phyloP scores from a whole-genome alignment of 2,113 vertebrate species.

The Sander vitreus region DNA sequence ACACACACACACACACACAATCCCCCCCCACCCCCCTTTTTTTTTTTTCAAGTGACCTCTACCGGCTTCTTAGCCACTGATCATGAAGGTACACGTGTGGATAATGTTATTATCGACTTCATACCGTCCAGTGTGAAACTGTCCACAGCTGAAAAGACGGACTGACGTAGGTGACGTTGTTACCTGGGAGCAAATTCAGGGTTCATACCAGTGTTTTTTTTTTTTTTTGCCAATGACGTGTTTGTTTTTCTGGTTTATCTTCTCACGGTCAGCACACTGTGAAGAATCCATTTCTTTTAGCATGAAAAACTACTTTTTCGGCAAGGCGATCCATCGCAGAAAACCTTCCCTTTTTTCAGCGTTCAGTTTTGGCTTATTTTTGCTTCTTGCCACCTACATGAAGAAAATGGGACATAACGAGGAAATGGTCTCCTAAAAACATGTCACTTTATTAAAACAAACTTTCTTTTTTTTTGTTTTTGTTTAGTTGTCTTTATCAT shows the following conservation, averaged over 20 bases:
- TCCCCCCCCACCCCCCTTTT: neutral
- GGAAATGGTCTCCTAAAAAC: neutral
- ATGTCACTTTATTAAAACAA: neutral
- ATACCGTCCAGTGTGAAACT: constrained; percentile 14
- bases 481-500: neutral
- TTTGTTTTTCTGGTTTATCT: neutral
- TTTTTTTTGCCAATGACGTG: neutral
- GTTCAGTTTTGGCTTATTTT: neutral
- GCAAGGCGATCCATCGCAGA: neutral
- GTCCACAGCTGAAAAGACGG: neutral
- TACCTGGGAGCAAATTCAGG: neutral
- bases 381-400: neutral
- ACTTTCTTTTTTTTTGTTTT: neutral
- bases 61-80: neutral
- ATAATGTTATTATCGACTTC: neutral
- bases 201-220: neutral
- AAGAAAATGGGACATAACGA: neutral
- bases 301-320: neutral
- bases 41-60: neutral
- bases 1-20: constrained; percentile 22
- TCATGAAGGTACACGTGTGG: constrained; percentile 16
- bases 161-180: neutral
- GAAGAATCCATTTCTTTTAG: neutral
- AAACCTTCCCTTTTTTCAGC: neutral
- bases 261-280: neutral